Percentiles rank a stretch among this genome's conserved stretches.
Evolutionary conservation across 2,888 invertebrate genomes (phyloP).

Genomic region (Pachydiplax longipennis): DNA sequence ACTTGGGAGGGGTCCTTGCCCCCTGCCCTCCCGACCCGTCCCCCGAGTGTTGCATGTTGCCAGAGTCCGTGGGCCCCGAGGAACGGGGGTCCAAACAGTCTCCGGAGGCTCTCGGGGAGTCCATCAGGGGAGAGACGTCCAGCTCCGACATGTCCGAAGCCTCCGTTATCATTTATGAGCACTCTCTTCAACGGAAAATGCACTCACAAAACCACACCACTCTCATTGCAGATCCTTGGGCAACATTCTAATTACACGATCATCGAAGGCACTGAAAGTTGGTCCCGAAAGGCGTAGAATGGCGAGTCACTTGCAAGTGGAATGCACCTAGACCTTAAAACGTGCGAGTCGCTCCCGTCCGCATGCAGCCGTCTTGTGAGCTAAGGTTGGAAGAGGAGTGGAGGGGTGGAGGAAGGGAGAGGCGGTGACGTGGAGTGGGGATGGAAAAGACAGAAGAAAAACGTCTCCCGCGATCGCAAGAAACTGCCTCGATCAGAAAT

Average conservation of each 20-base stretch:
- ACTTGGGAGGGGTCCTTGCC: slow-evolving; percentile 85
- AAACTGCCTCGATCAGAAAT: too few relatives aligned
- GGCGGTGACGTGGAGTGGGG: not conserved
- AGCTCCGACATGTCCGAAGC: not conserved
- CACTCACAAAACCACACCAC: not conserved
- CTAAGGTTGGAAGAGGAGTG: not conserved
- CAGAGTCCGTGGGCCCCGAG: slow-evolving; percentile 52
- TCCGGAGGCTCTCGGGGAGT: slow-evolving; percentile 50
- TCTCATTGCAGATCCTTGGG: not conserved
- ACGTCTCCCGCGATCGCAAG: too few relatives aligned
- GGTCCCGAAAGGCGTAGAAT: not conserved
- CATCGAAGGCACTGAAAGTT: not conserved
- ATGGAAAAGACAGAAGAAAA: not conserved
- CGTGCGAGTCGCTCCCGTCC: not conserved
- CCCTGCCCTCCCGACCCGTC: slow-evolving; percentile 57
- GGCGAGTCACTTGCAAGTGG: not conserved
- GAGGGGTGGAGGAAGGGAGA: not conserved
- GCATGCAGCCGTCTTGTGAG: not conserved
- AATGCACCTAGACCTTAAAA: not conserved
- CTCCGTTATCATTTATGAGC: not conserved
- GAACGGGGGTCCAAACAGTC: slow-evolving; percentile 56
- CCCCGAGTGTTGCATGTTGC: slow-evolving; percentile 55
- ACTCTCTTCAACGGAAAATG: too few relatives aligned
- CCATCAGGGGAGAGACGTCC: slow-evolving; percentile 46
- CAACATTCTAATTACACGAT: not conserved